phyloP scores from a whole-genome alignment of 2,113 vertebrate species.

The Centropristis striata region DNA sequence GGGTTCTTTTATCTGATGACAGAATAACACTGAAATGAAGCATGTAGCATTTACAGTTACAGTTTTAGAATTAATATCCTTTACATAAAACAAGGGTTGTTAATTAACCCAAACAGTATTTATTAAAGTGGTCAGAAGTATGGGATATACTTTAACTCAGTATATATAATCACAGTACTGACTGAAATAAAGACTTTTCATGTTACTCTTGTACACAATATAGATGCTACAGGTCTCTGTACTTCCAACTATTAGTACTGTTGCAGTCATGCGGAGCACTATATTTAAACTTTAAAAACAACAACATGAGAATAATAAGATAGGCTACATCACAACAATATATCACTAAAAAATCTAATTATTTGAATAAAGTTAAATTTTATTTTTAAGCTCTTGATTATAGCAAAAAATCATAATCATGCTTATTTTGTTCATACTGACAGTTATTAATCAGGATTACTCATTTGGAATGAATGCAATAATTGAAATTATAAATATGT shows the following conservation, averaged over 20 bases:
- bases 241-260: too few relatives aligned
- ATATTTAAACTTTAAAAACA: too few relatives aligned
- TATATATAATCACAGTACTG: constrained; percentile 2
- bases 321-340: too few relatives aligned
- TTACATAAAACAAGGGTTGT: too few relatives aligned
- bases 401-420: background rate
- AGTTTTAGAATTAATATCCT: too few relatives aligned
- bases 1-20: background rate
- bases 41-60: background rate
- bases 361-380: background rate
- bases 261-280: too few relatives aligned
- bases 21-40: background rate
- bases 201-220: background rate
- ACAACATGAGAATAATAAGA: too few relatives aligned
- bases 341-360: background rate
- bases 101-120: background rate
- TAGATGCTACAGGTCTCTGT: background rate
- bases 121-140: background rate
- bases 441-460: too few relatives aligned
- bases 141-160: too few relatives aligned
- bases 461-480: too few relatives aligned
- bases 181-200: background rate
- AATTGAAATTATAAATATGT: too few relatives aligned
- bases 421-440: too few relatives aligned
- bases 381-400: background rate